Conservation (phyloP, 2,113 vertebrate genomes). For the Gallinago paraguaiae region DNA sequence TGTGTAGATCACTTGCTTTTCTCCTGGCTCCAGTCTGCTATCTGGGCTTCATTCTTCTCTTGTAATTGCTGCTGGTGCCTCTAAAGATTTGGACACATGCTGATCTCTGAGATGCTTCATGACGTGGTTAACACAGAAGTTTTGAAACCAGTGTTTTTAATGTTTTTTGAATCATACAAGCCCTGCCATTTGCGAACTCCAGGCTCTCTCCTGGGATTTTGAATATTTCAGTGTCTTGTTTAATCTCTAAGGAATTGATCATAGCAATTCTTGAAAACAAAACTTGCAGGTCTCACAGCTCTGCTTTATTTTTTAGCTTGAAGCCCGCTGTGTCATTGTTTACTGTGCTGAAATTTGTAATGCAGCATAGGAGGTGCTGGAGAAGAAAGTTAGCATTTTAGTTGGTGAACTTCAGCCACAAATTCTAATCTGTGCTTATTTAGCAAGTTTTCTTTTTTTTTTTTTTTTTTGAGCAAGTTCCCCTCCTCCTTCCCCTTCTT, state of each 20-base stretch:
- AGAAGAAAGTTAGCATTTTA: not conserved
- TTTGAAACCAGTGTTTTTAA: not conserved
- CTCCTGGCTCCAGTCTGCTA: not conserved
- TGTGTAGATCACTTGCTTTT: not conserved
- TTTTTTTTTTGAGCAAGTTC: not conserved
- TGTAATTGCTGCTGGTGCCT: slow-evolving; percentile 50
- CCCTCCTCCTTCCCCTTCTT: not conserved
- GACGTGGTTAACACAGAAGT: not conserved
- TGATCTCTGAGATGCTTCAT: not conserved
- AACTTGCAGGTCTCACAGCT: not conserved
- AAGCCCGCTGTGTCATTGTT: not conserved
- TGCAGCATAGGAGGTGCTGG: not conserved
- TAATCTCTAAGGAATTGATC: not conserved
- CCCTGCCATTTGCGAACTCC: not conserved
- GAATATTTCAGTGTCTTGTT: not conserved
- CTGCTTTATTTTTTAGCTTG: not conserved
- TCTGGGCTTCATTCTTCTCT: slow-evolving; percentile 4
- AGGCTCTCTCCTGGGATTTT: not conserved
- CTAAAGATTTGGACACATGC: not conserved
- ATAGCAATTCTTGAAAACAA: not conserved
- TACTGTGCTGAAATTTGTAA: not conserved
- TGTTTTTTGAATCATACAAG: not conserved
- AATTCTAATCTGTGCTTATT: not conserved
- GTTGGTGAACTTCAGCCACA: not conserved
- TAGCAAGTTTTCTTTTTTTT: not conserved